Evolutionary conservation across 2,797 vertebrate genomes (phyloP), one percentile per base, ranked within the genome.

Genomic region (Tapirus indicus): DNA sequence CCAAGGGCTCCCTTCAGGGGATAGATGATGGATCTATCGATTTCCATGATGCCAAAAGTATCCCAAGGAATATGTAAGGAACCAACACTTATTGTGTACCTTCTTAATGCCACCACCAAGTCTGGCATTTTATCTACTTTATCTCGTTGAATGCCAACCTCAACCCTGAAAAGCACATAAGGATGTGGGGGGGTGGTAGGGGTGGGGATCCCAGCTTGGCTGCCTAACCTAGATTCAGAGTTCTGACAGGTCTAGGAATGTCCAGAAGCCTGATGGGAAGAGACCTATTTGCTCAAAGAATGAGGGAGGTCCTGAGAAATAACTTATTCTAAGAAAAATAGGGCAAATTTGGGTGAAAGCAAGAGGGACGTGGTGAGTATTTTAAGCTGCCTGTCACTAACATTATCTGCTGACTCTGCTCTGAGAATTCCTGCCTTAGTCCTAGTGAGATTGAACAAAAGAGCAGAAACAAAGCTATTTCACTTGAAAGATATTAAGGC

Each of bases 401-500:
- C 29, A 35, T 41, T 52, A 49, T n/a, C 47, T 56, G 44, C 56
- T 74, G 23, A 68, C 49, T 82, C 49, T 89, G 83, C 66, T 69
- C 52, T 9, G 12, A 64, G 69, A 41, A 82, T 77, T 86, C 62
- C 69, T 74, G 29, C 74, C 20, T 83, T 74, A 38, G 52, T 21
- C 82, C 49, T 68, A 20, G 17, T 17, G n/a, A 74, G 49, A 82
- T 0, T 71, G 83, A 88, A 86, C 54, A 60, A 83, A 96, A 94
- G 32, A 71, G 32, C 38, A 83, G 86, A 88, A 62, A 38, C 79
- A 47, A 88, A 84, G 16, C 21, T 44, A n/a, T 66, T 90, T 64
- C 71, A 54, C 35, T 71, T 64, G 69, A 78, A 95, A 94, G 52
- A 44, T 93, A 83, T 75, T 35, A 84, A 93, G 78, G 71, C 60